Evolutionary conservation across 1,140 invertebrate genomes (phyloP).

Genomic region (Sminthurinus signatus): DNA sequence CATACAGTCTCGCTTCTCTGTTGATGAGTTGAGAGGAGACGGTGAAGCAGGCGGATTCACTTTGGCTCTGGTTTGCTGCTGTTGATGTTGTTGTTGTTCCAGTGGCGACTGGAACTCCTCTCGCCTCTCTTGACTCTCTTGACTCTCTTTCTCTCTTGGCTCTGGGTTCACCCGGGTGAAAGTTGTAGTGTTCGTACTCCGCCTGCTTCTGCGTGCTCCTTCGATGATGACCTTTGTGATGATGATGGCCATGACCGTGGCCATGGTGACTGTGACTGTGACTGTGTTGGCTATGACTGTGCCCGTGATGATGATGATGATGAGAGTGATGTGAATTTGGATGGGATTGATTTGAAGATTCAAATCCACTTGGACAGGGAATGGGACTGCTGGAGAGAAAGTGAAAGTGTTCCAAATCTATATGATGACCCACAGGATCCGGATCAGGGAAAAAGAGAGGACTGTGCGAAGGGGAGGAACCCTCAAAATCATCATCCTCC

Average conservation of each 20-base stretch:
- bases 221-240: too few species aligned
- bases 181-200: too few species aligned
- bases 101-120: not conserved
- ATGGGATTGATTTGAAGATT: slow-evolving; percentile 3
- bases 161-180: too few species aligned
- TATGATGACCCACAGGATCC: too few species aligned
- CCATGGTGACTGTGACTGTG: not conserved
- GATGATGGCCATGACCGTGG: slow-evolving; percentile 14
- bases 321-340: not conserved
- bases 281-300: slow-evolving; percentile 2
- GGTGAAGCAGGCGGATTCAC: slow-evolving; percentile 25
- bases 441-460: too few species aligned
- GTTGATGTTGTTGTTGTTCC: not conserved
- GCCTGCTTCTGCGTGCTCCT: too few species aligned
- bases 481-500: slow-evolving; percentile 36
- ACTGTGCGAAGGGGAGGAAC: too few species aligned
- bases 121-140: too few species aligned
- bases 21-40: slow-evolving; percentile 34
- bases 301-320: slow-evolving; percentile 7
- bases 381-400: slow-evolving; percentile 29
- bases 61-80: slow-evolving; percentile 3
- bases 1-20: slow-evolving; percentile 33
- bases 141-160: too few species aligned
- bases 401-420: slow-evolving; percentile 8
- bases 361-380: not conserved